Conservation (phyloP, 2,888 invertebrate species). For the Hirtodrosophila duncani region DNA sequence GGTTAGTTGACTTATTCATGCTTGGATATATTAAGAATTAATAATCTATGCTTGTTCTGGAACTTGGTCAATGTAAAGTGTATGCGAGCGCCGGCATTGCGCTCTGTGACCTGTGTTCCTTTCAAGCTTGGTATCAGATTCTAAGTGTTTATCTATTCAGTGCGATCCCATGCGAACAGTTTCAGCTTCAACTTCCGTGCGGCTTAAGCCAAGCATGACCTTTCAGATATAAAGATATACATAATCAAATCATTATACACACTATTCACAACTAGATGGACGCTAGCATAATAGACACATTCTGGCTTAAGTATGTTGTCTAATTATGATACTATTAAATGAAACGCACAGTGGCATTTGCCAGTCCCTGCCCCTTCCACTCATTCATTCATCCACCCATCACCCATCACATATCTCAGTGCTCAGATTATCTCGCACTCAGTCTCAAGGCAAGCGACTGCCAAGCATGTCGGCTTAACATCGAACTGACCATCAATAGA, state of each 20-base stretch:
- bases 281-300: constrained; percentile 39
- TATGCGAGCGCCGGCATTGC: constrained; percentile 19
- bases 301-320: constrained; percentile 40
- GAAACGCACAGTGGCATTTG: constrained; percentile 50
- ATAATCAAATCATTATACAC: constrained; percentile 1
- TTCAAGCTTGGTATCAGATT: constrained; percentile 12
- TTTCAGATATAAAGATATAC: constrained; percentile 16
- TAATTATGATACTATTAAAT: constrained; percentile 50
- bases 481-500: constrained; percentile 14
- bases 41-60: too few relatives aligned
- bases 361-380: too few relatives aligned
- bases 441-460: constrained; percentile 56
- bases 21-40: too few relatives aligned
- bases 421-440: neutral
- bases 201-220: constrained; percentile 52
- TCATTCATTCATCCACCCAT: too few relatives aligned
- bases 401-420: neutral
- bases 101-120: neutral
- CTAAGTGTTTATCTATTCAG: constrained; percentile 22
- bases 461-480: constrained; percentile 36
- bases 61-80: too few relatives aligned
- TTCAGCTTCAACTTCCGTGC: constrained; percentile 43
- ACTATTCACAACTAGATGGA: constrained; percentile 30
- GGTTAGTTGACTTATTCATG: too few relatives aligned
- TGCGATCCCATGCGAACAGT: constrained; percentile 24